Evolutionary conservation across 64 coral and sea anemone genomes (phyloP).

Genomic region (Catalaphyllia jardinei): DNA sequence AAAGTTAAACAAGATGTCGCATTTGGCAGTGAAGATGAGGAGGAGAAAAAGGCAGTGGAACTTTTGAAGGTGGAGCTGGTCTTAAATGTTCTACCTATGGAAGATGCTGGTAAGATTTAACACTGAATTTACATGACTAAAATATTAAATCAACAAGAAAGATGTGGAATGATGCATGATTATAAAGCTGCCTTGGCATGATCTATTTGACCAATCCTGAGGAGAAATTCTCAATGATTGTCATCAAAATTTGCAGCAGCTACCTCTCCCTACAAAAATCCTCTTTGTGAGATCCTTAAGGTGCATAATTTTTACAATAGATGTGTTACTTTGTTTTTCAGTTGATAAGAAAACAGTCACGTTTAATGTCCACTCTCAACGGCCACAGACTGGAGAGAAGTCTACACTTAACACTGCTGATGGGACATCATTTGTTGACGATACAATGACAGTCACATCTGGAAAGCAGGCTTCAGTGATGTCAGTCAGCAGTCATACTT

Average conservation of each 20-base stretch:
- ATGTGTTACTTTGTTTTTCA: not conserved
- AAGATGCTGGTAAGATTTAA: constrained; percentile 16
- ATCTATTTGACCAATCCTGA: no score
- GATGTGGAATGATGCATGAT: no score
- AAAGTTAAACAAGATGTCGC: not conserved
- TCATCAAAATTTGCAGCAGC: no score
- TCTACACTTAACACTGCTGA: not conserved
- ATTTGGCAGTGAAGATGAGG: not conserved
- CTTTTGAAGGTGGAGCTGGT: constrained; percentile 53
- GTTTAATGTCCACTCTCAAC: constrained; percentile 2
- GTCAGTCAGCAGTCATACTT: not conserved
- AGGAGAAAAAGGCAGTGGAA: not conserved
- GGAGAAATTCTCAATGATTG: no score
- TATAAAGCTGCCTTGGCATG: no score
- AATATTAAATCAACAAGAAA: no score
- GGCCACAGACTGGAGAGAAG: not conserved
- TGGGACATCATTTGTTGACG: not conserved
- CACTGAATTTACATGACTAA: no score
- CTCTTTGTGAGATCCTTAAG: no score
- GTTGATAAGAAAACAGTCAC: constrained; percentile 25
- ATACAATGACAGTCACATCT: constrained; percentile 4
- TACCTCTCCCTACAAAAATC: no score
- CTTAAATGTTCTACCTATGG: constrained; percentile 27
- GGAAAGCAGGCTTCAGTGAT: constrained; percentile 2
- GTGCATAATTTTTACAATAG: not conserved